Conservation (phyloP, 2,797 vertebrate species). For the Calcarius lapponicus region DNA sequence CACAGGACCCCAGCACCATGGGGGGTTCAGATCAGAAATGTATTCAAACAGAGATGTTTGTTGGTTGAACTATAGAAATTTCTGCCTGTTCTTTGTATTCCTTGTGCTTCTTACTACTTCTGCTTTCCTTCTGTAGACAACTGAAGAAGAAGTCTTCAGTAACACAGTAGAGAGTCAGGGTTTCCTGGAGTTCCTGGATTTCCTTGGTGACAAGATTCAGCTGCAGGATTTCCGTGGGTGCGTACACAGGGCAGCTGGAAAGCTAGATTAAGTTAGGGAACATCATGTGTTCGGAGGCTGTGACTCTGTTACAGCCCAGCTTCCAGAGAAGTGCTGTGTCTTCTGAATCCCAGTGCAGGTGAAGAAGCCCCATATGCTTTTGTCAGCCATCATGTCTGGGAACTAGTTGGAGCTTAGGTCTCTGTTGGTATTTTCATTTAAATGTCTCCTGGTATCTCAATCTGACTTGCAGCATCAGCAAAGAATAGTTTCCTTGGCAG, state of each 20-base stretch:
- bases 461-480: background rate
- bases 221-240: slow-evolving; percentile 77
- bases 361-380: background rate
- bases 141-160: slow-evolving; percentile 74
- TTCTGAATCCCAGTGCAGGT: background rate
- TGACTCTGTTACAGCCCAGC: background rate
- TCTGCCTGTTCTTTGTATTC: background rate
- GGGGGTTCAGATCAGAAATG: background rate
- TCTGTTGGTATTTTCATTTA: background rate
- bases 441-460: background rate
- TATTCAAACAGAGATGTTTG: background rate
- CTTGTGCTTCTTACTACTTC: background rate
- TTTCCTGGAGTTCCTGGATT: slow-evolving; percentile 73
- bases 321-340: background rate
- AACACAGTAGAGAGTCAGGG: slow-evolving; percentile 75
- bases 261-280: background rate
- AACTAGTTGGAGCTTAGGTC: background rate
- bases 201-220: slow-evolving; percentile 74
- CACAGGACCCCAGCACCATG: background rate
- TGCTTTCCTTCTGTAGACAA: slow-evolving; percentile 57
- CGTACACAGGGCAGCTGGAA: background rate
- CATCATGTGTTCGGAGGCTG: background rate
- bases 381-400: background rate
- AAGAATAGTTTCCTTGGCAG: background rate
- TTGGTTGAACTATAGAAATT: background rate